Base-by-base conservation (phyloP, 1,140 invertebrate genomes). In the Listronotus bonariensis region DNA sequence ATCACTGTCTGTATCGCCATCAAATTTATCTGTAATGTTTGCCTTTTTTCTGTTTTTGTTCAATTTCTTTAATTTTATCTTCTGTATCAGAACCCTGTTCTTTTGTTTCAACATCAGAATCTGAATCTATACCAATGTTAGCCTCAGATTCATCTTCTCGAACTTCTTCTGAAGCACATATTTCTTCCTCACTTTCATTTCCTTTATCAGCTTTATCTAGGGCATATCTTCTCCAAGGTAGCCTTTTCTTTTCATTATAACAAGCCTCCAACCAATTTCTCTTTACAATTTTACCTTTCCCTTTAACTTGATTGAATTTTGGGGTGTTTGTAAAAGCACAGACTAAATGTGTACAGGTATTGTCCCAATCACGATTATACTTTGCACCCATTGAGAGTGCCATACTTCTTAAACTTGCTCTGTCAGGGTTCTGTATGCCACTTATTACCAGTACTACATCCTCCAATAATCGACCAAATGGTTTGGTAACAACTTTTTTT, bases 251-350 rank as follows among this genome's bases (percentile, higher is more conserved):
- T 49, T 85, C 75, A 49, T 75, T 78, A 75, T 86, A 79, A 73
- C 88, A 92, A 53, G 89, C 85, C 58, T 85, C 81, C 52, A 96
- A 83, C 93, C 93, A 96, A 20, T 87, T 79, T 69, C 87, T 88
- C 14, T 78, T 88, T 1, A 93, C 89, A 72, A 92, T 90, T 78
- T 84, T 86, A 15, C 85, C 88, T 71, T 83, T 83, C 2, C 85
- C 86, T 72, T 82, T 81, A 0, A 93, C 91, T 79, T 91, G 84
- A 54, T 86, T 84, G 75, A 89, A 92, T 77, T 96, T 96, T 11
- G 93, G 93, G 20, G 93, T 96, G 76, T 95, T 94, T 4, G 84
- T 77, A 82, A 94, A 95, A 14, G 93, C 93, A 83, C 93, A 95
- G 48, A 95, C 82, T 53, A 95, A 85, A 81, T 95, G 92, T 8